phyloP scores from a whole-genome alignment of 64 coral and sea anemone species.

The Catalaphyllia jardinei region DNA sequence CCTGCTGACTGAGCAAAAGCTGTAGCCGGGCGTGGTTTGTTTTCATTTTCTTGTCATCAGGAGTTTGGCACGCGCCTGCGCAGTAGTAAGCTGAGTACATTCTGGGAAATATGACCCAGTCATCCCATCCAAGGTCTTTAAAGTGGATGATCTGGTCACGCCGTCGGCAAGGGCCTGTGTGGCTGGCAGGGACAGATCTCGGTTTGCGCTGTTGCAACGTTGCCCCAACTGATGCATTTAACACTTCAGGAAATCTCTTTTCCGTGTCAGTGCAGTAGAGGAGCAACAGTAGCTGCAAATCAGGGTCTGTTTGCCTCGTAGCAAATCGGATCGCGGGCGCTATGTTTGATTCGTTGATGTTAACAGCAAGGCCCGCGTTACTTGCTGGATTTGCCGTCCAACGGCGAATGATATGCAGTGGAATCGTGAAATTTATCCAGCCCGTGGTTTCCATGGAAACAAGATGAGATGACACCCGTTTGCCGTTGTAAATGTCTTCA shows the following conservation, averaged over 20 bases:
- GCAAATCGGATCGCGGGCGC: not conserved
- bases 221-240: not conserved
- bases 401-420: not conserved
- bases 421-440: conserved; percentile 14
- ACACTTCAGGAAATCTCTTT: not conserved
- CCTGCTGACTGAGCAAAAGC: not conserved
- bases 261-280: not conserved
- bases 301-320: not conserved
- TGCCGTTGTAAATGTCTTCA: not conserved
- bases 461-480: not conserved
- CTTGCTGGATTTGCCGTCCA: not conserved
- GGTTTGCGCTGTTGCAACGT: not conserved
- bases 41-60: not conserved
- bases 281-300: conserved; percentile 3
- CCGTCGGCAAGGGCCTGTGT: not conserved
- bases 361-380: not conserved
- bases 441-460: not conserved
- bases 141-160: not conserved
- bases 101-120: conserved; percentile 5
- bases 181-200: not conserved
- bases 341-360: not conserved
- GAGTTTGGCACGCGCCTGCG: conserved; percentile 1
- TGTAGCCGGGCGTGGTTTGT: conserved; percentile 32
- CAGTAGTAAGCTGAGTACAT: not conserved
- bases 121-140: conserved; percentile 34